Conservation (phyloP, 2,888 invertebrate species). For the Rhabditoides inermis region DNA sequence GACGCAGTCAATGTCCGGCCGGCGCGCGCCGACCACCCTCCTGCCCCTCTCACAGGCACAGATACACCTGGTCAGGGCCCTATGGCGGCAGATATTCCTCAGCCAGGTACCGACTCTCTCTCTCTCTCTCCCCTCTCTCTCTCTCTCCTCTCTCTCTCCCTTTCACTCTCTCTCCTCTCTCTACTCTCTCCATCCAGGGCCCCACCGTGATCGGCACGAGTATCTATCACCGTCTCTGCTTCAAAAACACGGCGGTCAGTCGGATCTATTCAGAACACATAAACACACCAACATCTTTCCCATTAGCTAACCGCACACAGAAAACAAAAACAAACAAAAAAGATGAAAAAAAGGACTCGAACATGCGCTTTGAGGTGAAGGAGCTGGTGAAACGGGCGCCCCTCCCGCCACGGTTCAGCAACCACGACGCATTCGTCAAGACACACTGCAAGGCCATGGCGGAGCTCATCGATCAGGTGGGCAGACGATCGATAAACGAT, state of each 20-base stretch:
- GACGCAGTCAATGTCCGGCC: constrained; percentile 28
- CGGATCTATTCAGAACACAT: not conserved
- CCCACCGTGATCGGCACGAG: constrained; percentile 50
- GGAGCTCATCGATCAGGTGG: constrained; percentile 45
- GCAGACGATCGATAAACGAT: not conserved
- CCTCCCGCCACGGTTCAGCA: constrained; percentile 39
- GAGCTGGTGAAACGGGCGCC: constrained; percentile 43
- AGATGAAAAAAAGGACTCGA: not conserved
- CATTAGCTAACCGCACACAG: too few relatives aligned
- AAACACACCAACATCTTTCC: not conserved
- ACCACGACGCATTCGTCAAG: constrained; percentile 46
- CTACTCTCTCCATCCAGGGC: constrained; percentile 39
- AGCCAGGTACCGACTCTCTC: not conserved
- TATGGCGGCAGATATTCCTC: constrained; percentile 29
- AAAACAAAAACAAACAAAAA: not conserved
- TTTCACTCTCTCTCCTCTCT: too few relatives aligned
- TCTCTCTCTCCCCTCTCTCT: too few relatives aligned
- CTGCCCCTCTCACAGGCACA: constrained; percentile 48
- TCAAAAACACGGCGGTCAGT: constrained; percentile 42
- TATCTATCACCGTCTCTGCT: constrained; percentile 49
- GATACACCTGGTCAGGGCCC: constrained; percentile 44
- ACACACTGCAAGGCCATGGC: constrained; percentile 47
- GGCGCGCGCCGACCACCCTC: constrained; percentile 43
- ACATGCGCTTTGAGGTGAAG: constrained; percentile 26
- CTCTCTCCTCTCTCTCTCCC: too few relatives aligned